Percentiles rank a stretch among this genome's conserved stretches.
These are phyloP conservation scores for Sminthurinus aureus DNA, from an alignment of 2,888 invertebrate species.

Conservation along the genomic window DNA sequence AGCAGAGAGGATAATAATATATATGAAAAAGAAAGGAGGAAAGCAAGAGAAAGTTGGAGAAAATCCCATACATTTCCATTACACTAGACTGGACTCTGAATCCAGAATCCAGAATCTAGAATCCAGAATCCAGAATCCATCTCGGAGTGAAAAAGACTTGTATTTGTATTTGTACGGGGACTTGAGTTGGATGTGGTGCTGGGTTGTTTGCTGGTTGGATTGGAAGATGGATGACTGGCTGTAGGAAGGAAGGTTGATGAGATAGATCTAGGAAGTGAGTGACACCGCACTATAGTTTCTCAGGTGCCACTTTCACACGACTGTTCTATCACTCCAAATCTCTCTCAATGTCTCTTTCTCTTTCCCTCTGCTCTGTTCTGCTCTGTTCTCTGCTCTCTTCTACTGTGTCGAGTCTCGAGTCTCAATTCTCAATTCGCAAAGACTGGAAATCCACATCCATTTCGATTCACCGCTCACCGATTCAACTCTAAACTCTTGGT, in stretches of 20 bases:
- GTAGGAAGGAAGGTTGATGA: conserved; percentile 30
- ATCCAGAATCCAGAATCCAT: too few relatives aligned
- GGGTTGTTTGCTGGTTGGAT: conserved; percentile 1
- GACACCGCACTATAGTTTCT: conserved; percentile 44
- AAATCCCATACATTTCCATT: neutral
- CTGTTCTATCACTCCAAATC: conserved; percentile 54
- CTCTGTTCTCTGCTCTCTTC: too few relatives aligned
- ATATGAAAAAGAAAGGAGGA: neutral
- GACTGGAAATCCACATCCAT: neutral
- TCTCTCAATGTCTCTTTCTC: conserved; percentile 34
- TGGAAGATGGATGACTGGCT: conserved; percentile 33
- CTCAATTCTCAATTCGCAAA: neutral
- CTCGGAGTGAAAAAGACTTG: too few relatives aligned
- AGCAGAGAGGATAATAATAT: neutral
- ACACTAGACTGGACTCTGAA: too few relatives aligned
- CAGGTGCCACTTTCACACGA: conserved; percentile 59
- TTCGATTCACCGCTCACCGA: too few relatives aligned
- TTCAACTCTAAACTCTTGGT: too few relatives aligned
- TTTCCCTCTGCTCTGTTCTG: too few relatives aligned
- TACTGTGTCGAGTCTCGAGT: neutral
- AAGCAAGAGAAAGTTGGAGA: neutral
- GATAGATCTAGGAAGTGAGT: conserved; percentile 47
- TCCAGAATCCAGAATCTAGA: too few relatives aligned
- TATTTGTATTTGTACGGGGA: neutral
- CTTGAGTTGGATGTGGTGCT: neutral